These are phyloP conservation scores for Macrosiphum euphorbiae DNA, from an alignment of 2,888 invertebrate species.

Conservation along the genomic window DNA sequence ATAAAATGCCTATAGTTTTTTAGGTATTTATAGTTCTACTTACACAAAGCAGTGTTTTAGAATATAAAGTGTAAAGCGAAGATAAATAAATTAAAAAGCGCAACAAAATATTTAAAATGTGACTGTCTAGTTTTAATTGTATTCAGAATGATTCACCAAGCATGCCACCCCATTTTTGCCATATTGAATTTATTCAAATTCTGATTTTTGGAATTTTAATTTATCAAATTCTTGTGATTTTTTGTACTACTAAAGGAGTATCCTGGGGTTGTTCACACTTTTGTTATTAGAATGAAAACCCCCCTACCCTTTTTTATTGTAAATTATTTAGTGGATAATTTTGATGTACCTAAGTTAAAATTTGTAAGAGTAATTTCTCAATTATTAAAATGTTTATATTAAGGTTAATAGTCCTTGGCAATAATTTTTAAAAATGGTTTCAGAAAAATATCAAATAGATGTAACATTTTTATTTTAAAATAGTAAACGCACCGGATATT, in stretches of 20 bases:
- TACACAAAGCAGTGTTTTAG: conserved; percentile 5
- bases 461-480: not conserved
- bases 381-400: not conserved
- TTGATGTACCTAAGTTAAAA: not conserved
- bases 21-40: not conserved
- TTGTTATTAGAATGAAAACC: not conserved
- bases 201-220: not conserved
- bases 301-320: not conserved
- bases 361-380: not conserved
- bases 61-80: conserved; percentile 25
- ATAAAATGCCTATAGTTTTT: not conserved
- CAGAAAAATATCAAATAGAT: not conserved
- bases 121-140: not conserved
- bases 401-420: not conserved
- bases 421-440: not conserved
- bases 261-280: not conserved
- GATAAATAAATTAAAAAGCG: not conserved
- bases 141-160: not conserved
- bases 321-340: not conserved
- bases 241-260: not conserved
- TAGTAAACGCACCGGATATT: not conserved
- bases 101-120: conserved; percentile 1
- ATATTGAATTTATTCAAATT: not conserved
- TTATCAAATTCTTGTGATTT: not conserved
- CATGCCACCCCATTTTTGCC: not conserved